These are phyloP conservation scores for Orcinus orca DNA, from an alignment of 2,113 vertebrate genomes.

Conservation along the genomic window DNA sequence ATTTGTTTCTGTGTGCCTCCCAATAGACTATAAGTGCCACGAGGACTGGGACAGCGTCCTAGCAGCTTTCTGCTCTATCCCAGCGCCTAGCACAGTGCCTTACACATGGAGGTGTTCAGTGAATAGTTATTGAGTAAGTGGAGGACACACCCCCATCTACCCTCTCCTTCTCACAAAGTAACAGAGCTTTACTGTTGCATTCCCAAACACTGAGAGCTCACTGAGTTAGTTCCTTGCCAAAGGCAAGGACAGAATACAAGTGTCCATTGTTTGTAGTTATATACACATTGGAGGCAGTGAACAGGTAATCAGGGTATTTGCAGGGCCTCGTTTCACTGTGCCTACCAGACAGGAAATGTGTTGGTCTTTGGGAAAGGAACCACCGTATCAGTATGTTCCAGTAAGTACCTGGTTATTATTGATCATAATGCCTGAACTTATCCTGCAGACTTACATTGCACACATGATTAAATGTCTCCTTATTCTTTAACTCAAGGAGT, in stretches of 20 bases:
- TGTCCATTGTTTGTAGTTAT: background rate
- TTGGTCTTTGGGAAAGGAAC: conserved; percentile 72
- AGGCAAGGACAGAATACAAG: background rate
- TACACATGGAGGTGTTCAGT: background rate
- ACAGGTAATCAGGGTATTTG: conserved; percentile 19
- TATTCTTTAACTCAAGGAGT: background rate
- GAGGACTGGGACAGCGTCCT: background rate
- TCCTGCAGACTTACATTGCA: background rate
- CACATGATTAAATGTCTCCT: background rate
- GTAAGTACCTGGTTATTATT: conserved; percentile 67
- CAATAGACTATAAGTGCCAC: background rate
- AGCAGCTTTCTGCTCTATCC: background rate
- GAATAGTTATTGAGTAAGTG: background rate
- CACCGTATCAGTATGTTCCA: conserved; percentile 44
- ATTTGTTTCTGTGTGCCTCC: background rate
- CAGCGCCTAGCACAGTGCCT: too few species aligned
- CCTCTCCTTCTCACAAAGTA: background rate
- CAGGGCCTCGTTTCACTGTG: conserved; percentile 67
- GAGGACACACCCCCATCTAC: background rate
- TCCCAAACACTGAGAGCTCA: background rate
- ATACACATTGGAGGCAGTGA: background rate
- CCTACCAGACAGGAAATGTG: background rate
- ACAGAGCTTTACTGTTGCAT: background rate
- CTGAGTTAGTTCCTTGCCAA: background rate
- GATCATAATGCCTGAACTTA: background rate